Base-by-base conservation (phyloP, 2,888 invertebrate species). In the Aporophyla lueneburgensis region DNA sequence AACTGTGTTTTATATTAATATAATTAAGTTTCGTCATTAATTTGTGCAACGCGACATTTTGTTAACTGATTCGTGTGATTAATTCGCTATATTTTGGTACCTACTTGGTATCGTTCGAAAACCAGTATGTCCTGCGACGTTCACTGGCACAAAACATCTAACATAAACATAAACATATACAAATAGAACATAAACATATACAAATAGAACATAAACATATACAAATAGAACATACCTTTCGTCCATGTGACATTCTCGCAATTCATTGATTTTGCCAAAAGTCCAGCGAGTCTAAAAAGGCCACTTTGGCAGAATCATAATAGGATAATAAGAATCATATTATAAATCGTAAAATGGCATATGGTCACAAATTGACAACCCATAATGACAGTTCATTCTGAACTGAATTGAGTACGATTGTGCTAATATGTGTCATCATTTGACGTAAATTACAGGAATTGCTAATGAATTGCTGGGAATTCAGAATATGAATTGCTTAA, bases 41-140 rank as follows among this genome's bases (percentile, higher is more conserved):
- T 78, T 61, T 74, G 68, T 79, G 75, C 63, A 80, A 79, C 49
- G 49, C 40, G 66, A 80, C 62, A 80, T 75, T 78, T 69, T n/a
- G 24, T 12, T 51, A 56, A 53, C 51, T 68, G 49, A 24, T 54
- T 61, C 16, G 49, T 72, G 21, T 59, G 53, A 75, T 75, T 43
- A 58, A 63, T 78, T 81, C 63, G 14, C 56, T 78, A 78, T 71
- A 72, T 81, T 78, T 81, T 58, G 67, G 54, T 76, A 75, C 56
- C 33, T 33, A 27, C 43, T 53, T 33, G 7, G 49, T 12, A 54
- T 80, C 49, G n/a, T 63, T 56, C 14, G 21, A 19, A 62, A 21
- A 58, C 46, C 40, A 51, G 12, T 40, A 21, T 14, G 33, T 24
- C 46, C 27, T 46, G 58, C 40, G 27, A 53, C 21, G n/a, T 51